phyloP scores from a whole-genome alignment of 2,797 vertebrate species.

The Gymnoscopelus braueri region DNA sequence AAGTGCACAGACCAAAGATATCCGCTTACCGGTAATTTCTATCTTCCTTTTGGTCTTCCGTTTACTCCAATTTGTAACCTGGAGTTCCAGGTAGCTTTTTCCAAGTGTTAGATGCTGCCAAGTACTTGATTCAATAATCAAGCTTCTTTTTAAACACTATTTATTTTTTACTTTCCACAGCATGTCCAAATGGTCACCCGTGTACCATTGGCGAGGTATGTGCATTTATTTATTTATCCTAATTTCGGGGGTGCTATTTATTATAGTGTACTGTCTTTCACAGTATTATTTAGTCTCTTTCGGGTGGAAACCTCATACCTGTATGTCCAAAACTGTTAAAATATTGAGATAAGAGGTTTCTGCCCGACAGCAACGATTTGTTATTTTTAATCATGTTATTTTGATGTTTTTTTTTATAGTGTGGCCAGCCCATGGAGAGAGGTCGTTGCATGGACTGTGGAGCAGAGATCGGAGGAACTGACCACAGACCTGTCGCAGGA shows the following conservation, averaged over 20 bases:
- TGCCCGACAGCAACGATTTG: too few relatives aligned
- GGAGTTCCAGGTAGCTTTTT: not conserved
- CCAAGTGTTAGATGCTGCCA: not conserved
- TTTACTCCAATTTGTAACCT: too few relatives aligned
- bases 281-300: too few relatives aligned
- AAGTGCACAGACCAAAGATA: too few relatives aligned
- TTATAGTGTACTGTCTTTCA: not conserved
- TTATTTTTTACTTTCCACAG: slow-evolving; percentile 69
- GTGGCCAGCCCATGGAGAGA: slow-evolving; percentile 82
- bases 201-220: slow-evolving; percentile 93
- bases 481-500: slow-evolving; percentile 56
- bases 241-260: not conserved
- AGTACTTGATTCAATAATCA: not conserved
- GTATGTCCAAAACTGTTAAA: too few relatives aligned
- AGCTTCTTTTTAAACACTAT: not conserved
- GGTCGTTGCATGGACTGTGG: slow-evolving; percentile 84
- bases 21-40: too few relatives aligned
- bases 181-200: slow-evolving; percentile 88
- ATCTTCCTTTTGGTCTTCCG: too few relatives aligned
- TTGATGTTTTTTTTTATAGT: slow-evolving; percentile 78
- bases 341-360: too few relatives aligned
- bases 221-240: not conserved
- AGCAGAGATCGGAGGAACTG: slow-evolving; percentile 69
- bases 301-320: too few relatives aligned
- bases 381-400: too few relatives aligned